phyloP scores from a whole-genome alignment of 2,797 vertebrate species.

The Siniperca scherzeri region DNA sequence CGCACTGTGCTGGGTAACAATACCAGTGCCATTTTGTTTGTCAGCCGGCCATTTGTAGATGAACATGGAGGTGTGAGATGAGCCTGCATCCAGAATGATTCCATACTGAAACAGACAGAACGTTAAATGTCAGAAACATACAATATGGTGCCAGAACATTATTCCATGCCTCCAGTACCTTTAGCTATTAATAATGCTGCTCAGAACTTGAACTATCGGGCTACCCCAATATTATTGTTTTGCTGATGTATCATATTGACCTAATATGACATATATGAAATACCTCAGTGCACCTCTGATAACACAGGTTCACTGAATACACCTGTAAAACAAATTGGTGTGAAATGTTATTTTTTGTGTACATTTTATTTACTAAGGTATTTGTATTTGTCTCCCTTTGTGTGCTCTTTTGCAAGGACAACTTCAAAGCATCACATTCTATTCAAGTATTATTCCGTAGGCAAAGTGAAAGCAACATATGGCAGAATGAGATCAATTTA shows the following conservation, averaged over 20 bases:
- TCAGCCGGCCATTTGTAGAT: constrained; percentile 90
- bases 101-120: constrained; percentile 85
- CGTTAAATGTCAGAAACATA: neutral
- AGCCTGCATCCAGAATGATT: constrained; percentile 91
- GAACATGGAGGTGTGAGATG: constrained; percentile 90
- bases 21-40: constrained; percentile 88
- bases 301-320: neutral
- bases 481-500: neutral
- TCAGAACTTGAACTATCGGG: neutral
- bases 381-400: neutral
- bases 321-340: neutral
- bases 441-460: neutral
- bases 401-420: constrained; percentile 1
- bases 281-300: neutral
- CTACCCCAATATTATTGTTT: neutral
- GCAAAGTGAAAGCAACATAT: neutral
- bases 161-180: neutral
- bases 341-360: neutral
- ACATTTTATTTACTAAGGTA: neutral
- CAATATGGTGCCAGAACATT: neutral
- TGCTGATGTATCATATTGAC: neutral
- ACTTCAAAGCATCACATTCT: constrained; percentile 32
- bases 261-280: neutral
- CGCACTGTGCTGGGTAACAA: constrained; percentile 87
- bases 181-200: neutral